Evolutionary conservation across 2,888 invertebrate species (phyloP).

Genomic region (Drosophila rellima): DNA sequence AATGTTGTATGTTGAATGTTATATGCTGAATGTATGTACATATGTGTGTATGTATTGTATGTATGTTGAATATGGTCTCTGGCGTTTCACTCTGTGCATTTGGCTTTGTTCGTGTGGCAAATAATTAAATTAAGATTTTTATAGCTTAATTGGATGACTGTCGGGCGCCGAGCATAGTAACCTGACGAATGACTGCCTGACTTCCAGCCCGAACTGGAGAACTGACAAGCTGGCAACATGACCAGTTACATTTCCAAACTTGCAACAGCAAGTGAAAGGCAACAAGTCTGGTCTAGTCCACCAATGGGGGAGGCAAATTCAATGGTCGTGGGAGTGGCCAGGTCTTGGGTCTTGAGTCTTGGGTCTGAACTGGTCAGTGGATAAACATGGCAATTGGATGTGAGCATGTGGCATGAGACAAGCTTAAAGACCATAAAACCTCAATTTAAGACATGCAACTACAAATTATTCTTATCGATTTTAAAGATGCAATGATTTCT

Average conservation of each 20-base stretch:
- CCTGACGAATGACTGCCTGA: slow-evolving; percentile 62
- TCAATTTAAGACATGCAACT: background rate
- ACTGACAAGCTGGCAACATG: slow-evolving; percentile 28
- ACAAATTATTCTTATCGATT: slow-evolving; percentile 1
- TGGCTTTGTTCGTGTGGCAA: slow-evolving; percentile 72
- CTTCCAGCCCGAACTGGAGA: slow-evolving; percentile 15
- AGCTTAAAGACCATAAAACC: background rate
- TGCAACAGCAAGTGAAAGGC: slow-evolving; percentile 53
- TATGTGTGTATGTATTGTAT: slow-evolving; percentile 22
- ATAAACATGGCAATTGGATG: slow-evolving; percentile 14
- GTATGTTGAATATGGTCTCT: slow-evolving; percentile 28
- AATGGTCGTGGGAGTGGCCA: slow-evolving; percentile 34
- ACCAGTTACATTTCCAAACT: slow-evolving; percentile 47
- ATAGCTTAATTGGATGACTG: slow-evolving; percentile 77
- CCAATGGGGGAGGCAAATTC: slow-evolving; percentile 22
- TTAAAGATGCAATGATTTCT: background rate
- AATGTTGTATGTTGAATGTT: slow-evolving; percentile 42
- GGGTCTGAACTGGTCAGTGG: slow-evolving; percentile 13
- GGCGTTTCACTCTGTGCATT: slow-evolving; percentile 20
- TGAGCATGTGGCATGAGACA: background rate
- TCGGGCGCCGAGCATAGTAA: slow-evolving; percentile 52
- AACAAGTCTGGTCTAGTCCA: slow-evolving; percentile 42
- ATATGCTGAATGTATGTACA: slow-evolving; percentile 12
- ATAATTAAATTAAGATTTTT: slow-evolving; percentile 80
- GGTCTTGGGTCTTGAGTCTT: slow-evolving; percentile 37